phyloP scores from a whole-genome alignment of 2,888 invertebrate genomes.

The Microctonus aethiopoides region DNA sequence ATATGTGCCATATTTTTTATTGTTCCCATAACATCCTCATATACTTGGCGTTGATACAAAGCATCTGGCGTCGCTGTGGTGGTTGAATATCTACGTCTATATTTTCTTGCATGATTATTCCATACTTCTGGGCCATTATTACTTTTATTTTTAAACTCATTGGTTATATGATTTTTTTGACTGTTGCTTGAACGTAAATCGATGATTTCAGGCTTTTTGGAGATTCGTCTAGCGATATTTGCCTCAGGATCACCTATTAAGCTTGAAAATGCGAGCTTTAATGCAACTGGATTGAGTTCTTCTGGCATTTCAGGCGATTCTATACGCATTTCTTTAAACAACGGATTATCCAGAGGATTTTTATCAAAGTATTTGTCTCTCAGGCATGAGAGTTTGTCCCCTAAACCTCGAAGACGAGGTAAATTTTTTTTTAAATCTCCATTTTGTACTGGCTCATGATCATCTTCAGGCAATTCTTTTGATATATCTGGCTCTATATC shows the following conservation, averaged over 20 bases:
- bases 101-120: conserved; percentile 12
- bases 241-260: conserved; percentile 48
- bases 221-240: conserved; percentile 45
- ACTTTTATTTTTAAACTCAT: conserved; percentile 21
- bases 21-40: conserved; percentile 63
- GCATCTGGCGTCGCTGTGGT: conserved; percentile 39
- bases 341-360: conserved; percentile 80
- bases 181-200: conserved; percentile 26
- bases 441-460: conserved; percentile 52
- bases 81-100: conserved; percentile 23
- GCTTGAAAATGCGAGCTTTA: conserved; percentile 51
- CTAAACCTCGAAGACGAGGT: conserved; percentile 73
- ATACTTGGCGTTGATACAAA: conserved; percentile 59
- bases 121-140: conserved; percentile 10
- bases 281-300: conserved; percentile 49
- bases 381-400: conserved; percentile 80
- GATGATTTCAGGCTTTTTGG: conserved; percentile 54
- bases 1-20: conserved; percentile 54
- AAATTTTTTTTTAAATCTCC: conserved; percentile 50
- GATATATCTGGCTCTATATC: conserved; percentile 60
- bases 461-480: conserved; percentile 53
- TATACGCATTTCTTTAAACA: conserved; percentile 70
- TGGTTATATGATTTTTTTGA: conserved; percentile 12
- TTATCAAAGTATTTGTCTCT: conserved; percentile 80
- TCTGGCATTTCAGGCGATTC: conserved; percentile 52